phyloP scores from a whole-genome alignment of 2,797 vertebrate genomes.

The Microctenopoma lineatum region DNA sequence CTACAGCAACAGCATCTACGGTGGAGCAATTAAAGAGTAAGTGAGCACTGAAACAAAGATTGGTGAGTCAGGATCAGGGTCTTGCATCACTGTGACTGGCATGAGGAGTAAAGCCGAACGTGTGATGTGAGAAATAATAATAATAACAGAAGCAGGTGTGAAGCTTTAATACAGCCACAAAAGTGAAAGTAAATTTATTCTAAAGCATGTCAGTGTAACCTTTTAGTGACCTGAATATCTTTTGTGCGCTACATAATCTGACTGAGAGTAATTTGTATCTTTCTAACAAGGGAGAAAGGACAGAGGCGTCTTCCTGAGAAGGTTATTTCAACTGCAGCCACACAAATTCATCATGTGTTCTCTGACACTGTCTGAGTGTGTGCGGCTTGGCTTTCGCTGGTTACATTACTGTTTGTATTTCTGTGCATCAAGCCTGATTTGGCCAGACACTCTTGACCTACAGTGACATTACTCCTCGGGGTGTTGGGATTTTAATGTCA shows the following conservation, averaged over 20 bases:
- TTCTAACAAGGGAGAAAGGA: conserved; percentile 30
- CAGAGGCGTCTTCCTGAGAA: conserved; percentile 29
- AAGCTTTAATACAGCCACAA: conserved; percentile 11
- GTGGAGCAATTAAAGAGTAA: conserved; percentile 14
- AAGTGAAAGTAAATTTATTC: conserved; percentile 26
- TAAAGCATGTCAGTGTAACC: conserved; percentile 52
- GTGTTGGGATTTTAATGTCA: conserved; percentile 36
- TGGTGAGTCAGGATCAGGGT: neutral
- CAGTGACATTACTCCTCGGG: conserved; percentile 13
- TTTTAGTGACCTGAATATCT: conserved; percentile 62
- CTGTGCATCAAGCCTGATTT: conserved; percentile 28
- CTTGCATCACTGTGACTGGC: neutral
- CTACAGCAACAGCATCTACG: conserved; percentile 6
- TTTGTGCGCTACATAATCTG: conserved; percentile 34
- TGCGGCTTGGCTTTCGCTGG: neutral
- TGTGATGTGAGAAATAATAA: neutral
- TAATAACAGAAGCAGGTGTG: neutral
- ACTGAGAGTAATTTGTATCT: conserved; percentile 53
- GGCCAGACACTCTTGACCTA: conserved; percentile 46
- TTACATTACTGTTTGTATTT: neutral
- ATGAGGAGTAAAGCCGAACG: neutral
- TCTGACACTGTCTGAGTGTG: neutral
- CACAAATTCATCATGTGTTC: conserved; percentile 47
- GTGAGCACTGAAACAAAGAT: conserved; percentile 7
- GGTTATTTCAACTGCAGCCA: conserved; percentile 49